Base-by-base conservation (phyloP, 2,797 vertebrate genomes). In the Ctenosaura bakeri region DNA sequence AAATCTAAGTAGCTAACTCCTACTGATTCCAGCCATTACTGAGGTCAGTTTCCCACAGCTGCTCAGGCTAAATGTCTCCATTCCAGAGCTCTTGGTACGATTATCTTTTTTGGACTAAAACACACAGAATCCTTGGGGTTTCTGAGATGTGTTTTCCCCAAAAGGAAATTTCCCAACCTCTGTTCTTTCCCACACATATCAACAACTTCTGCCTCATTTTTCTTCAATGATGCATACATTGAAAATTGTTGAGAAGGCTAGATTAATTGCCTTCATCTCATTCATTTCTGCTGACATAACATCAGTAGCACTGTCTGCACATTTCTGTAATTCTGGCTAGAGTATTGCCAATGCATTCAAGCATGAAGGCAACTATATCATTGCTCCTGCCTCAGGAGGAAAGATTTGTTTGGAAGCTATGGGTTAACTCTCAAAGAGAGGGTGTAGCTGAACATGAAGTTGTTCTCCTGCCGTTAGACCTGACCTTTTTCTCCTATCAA, bases 241-340 rank as follows among this genome's bases (percentile, higher is more conserved):
- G 52, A 91, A 73, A 90, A 89, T 92, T 90, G 85, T 81, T 90
- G 87, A 42, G 62, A 84, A 94, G 89, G 64, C 59, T 87, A 84
- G 4, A 89, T 86, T 94, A 95, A 95, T 94, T 93, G 83, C 22
- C 52, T 83, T 89, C 88, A 93, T 88, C 69, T 85, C 90, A 66
- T 92, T 92, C 77, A 90, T 81, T 94, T 94, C 85, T 46, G 35
- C 85, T 93, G 87, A 91, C 82, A 83, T 85, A 93, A 79, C 93
- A 93, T 91, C 91, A 87, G 52, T 89, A 85, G 86, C 85, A 88
- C 79, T 92, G 86, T 59, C 69, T 81, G 38, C 69, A 90, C 71
- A 56, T 86, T 87, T 87, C 90, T 94, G 74, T 66, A 56, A 46
- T 87, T 93, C 88, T 81, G 54, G 26, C 18, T 76, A 88, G 91